Conservation (phyloP, 2,797 vertebrate species). For the Synaphobranchus kaupii region DNA sequence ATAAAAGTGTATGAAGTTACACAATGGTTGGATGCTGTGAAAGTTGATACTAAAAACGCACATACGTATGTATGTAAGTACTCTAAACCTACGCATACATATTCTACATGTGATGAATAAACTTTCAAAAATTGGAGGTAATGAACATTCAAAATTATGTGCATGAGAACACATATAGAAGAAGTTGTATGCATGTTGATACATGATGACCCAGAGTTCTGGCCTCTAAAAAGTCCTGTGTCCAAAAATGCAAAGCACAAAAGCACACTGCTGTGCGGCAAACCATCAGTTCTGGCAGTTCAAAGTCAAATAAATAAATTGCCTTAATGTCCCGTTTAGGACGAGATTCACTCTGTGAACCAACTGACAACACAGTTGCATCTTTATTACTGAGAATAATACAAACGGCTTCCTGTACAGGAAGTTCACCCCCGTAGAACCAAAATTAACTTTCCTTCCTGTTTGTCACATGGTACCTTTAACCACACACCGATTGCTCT, state of each 20-base stretch:
- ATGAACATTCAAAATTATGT: background rate
- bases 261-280: background rate
- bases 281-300: background rate
- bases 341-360: background rate
- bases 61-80: background rate
- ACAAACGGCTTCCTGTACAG: background rate
- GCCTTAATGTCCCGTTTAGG: background rate
- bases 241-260: background rate
- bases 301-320: background rate
- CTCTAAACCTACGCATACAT: background rate
- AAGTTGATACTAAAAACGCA: too few relatives aligned
- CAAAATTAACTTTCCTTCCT: constrained; percentile 56
- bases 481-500: constrained; percentile 47
- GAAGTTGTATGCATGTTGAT: background rate
- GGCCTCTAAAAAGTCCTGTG: background rate
- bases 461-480: constrained; percentile 54
- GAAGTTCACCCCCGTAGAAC: constrained; percentile 8
- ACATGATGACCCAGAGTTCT: background rate
- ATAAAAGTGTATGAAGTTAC: too few relatives aligned
- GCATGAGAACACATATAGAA: background rate
- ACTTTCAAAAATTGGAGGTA: too few relatives aligned
- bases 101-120: background rate
- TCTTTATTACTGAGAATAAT: background rate
- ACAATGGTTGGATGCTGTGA: too few relatives aligned
- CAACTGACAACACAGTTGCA: background rate